Percentiles rank a stretch among this genome's conserved stretches.
Conservation (phyloP, 2,797 vertebrate genomes). For the Xenentodon cancila region DNA sequence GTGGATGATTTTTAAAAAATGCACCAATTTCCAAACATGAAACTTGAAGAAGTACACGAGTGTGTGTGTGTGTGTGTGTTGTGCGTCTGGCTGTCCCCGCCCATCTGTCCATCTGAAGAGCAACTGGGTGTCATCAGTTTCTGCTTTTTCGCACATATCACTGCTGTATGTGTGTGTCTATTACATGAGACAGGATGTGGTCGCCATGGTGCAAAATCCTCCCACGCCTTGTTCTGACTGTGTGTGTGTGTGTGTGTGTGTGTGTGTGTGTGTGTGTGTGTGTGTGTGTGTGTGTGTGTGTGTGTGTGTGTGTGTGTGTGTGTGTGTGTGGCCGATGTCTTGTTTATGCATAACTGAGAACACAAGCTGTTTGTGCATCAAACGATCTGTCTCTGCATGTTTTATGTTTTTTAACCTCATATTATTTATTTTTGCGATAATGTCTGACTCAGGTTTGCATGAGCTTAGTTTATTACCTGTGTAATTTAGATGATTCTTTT, state of each 20-base stretch:
- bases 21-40: slow-evolving; percentile 11
- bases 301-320: slow-evolving; percentile 32
- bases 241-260: slow-evolving; percentile 34
- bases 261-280: slow-evolving; percentile 33
- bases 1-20: slow-evolving; percentile 38
- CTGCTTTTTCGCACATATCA: slow-evolving; percentile 23
- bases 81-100: slow-evolving; percentile 3
- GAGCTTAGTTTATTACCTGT: slow-evolving; percentile 9
- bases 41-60: slow-evolving; percentile 17
- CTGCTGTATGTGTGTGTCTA: slow-evolving; percentile 46
- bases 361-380: slow-evolving; percentile 46
- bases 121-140: slow-evolving; percentile 16
- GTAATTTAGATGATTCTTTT: background rate
- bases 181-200: slow-evolving; percentile 78
- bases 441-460: slow-evolving; percentile 10
- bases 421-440: background rate
- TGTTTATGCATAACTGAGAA: slow-evolving; percentile 50
- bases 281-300: slow-evolving; percentile 29
- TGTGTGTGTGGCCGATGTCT: slow-evolving; percentile 43
- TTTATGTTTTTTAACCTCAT: background rate
- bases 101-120: slow-evolving; percentile 28
- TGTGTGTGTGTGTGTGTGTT: slow-evolving; percentile 25
- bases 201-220: slow-evolving; percentile 75
- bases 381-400: slow-evolving; percentile 11
- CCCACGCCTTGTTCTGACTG: slow-evolving; percentile 65